Evolutionary conservation across 1,140 invertebrate species (phyloP).

Genomic region (Cecropterus lyciades): DNA sequence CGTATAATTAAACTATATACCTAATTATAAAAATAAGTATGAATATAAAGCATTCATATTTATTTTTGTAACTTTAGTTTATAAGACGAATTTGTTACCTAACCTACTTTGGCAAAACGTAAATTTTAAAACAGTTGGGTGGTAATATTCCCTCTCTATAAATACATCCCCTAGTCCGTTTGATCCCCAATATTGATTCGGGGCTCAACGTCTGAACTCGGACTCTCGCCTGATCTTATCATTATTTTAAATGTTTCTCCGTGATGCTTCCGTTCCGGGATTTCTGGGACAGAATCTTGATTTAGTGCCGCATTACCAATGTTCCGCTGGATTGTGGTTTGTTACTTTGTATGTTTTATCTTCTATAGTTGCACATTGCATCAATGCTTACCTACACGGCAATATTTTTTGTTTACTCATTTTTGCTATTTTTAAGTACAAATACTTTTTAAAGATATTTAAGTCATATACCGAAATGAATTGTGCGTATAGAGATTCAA

Average conservation of each 20-base stretch:
- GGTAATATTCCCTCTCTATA: constrained; percentile 49
- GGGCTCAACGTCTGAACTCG: constrained; percentile 56
- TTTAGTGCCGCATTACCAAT: constrained; percentile 36
- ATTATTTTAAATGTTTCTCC: constrained; percentile 71
- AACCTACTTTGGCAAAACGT: neutral
- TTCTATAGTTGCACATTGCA: no score
- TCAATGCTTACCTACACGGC: no score
- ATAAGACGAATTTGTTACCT: no score
- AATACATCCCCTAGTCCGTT: constrained; percentile 44
- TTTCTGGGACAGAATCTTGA: constrained; percentile 38
- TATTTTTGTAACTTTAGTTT: no score
- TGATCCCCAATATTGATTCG: constrained; percentile 80
- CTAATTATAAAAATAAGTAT: no score
- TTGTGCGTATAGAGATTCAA: no score
- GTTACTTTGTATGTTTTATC: neutral
- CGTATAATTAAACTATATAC: no score
- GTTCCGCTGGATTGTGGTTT: constrained; percentile 18
- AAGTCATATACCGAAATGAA: no score
- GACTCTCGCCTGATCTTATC: constrained; percentile 66
- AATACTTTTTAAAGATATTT: no score
- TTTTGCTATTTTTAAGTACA: no score
- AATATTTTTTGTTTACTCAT: no score
- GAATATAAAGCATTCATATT: neutral
- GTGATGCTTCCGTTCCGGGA: constrained; percentile 48
- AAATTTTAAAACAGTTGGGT: neutral